Conservation (phyloP, 2,888 invertebrate genomes). For the Drosophila stalkeri region DNA sequence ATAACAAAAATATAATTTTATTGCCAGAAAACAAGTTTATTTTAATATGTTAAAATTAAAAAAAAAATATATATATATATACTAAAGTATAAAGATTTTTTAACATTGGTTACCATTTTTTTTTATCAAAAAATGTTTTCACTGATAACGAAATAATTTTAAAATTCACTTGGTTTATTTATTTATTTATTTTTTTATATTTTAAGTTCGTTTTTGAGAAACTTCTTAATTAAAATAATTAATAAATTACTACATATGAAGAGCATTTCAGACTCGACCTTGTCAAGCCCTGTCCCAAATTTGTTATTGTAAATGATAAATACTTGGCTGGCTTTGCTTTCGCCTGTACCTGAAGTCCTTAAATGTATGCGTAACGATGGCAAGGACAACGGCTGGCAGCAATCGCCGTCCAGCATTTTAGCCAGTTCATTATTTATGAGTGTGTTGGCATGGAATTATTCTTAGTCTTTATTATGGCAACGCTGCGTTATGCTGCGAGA, state of each 20-base stretch:
- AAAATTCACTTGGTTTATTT: too few species aligned
- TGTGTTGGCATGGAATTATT: slow-evolving; percentile 82
- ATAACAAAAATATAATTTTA: too few species aligned
- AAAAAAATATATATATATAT: too few species aligned
- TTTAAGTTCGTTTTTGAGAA: too few species aligned
- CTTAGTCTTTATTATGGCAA: slow-evolving; percentile 73
- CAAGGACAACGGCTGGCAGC: slow-evolving; percentile 48
- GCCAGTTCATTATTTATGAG: slow-evolving; percentile 82
- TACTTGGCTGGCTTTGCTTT: slow-evolving; percentile 63
- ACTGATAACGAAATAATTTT: too few species aligned
- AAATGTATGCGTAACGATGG: slow-evolving; percentile 68
- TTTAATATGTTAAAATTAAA: too few species aligned
- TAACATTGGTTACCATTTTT: too few species aligned
- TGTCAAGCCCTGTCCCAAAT: neutral
- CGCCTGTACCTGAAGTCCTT: slow-evolving; percentile 52
- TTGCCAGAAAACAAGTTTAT: too few species aligned
- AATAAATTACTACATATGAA: neutral
- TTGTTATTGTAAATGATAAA: slow-evolving; percentile 70
- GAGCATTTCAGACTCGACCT: slow-evolving; percentile 9
- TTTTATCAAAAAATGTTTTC: too few species aligned
- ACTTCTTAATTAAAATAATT: too few species aligned
- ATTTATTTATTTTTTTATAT: too few species aligned
- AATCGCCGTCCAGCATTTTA: slow-evolving; percentile 46
- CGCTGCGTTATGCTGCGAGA: slow-evolving; percentile 27
- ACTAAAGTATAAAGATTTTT: too few species aligned